Percentiles rank a stretch among this genome's conserved stretches.
These are phyloP conservation scores for Psix sp. DNA, from an alignment of 1,140 invertebrate genomes.

Conservation along the genomic window DNA sequence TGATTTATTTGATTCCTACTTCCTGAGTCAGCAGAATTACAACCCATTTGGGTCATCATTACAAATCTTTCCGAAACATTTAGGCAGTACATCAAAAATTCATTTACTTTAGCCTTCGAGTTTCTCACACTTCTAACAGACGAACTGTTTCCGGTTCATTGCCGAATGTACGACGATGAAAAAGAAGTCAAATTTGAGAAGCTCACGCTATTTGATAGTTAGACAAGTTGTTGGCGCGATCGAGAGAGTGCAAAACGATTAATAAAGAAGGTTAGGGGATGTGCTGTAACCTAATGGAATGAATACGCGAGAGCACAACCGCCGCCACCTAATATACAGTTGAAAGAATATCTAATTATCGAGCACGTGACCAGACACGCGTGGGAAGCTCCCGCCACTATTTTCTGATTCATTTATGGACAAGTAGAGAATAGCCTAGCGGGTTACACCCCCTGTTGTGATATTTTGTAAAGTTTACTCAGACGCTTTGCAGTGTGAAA, in stretches of 20 bases:
- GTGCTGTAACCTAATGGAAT: conserved; percentile 61
- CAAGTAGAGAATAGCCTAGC: conserved; percentile 60
- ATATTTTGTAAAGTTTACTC: conserved; percentile 75
- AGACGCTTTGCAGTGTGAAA: conserved; percentile 68
- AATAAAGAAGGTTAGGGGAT: conserved; percentile 61
- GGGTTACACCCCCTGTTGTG: conserved; percentile 67
- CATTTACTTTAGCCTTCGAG: conserved; percentile 36
- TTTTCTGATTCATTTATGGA: conserved; percentile 75
- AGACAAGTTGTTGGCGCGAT: conserved; percentile 62
- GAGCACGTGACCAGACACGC: conserved; percentile 74
- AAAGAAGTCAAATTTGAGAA: conserved; percentile 55
- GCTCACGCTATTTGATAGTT: conserved; percentile 70
- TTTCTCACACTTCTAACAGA: conserved; percentile 52
- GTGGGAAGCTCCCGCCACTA: conserved; percentile 72
- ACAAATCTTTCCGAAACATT: conserved; percentile 35
- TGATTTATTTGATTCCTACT: not conserved
- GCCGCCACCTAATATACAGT: conserved; percentile 66
- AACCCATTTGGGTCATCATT: conserved; percentile 29
- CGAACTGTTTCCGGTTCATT: conserved; percentile 41
- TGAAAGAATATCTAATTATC: conserved; percentile 77
- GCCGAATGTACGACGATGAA: conserved; percentile 24
- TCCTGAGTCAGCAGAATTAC: conserved; percentile 35
- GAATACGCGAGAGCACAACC: conserved; percentile 51
- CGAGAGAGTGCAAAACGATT: conserved; percentile 64
- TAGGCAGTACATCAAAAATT: conserved; percentile 43